Percentiles rank a stretch among this genome's conserved stretches.
phyloP scores from a whole-genome alignment of 2,888 invertebrate species.

The Myopa tessellatipennis region DNA sequence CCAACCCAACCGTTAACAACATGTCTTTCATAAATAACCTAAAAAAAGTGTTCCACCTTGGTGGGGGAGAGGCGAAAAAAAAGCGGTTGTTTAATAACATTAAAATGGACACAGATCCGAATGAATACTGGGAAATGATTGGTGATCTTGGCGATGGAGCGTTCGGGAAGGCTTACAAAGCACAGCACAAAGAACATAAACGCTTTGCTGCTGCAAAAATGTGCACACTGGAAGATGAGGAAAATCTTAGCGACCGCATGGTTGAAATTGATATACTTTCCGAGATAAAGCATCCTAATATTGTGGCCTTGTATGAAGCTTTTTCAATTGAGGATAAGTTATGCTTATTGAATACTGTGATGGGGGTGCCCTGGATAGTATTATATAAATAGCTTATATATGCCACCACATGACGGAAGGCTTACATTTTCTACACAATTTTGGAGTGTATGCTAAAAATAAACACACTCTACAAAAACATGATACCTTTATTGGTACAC shows the following conservation, averaged over 20 bases:
- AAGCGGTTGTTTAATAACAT: slow-evolving; percentile 90
- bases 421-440: slow-evolving; percentile 92
- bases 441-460: slow-evolving; percentile 99
- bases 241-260: slow-evolving; percentile 97
- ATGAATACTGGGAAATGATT: slow-evolving; percentile 94
- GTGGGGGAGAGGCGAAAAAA: slow-evolving; percentile 88
- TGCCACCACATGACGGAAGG: slow-evolving; percentile 93
- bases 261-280: slow-evolving; percentile 98
- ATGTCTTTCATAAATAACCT: slow-evolving; percentile 94
- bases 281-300: slow-evolving; percentile 93
- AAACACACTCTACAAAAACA: slow-evolving; percentile 94
- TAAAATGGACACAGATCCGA: slow-evolving; percentile 92
- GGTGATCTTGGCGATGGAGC: slow-evolving; percentile 99
- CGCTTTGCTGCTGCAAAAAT: slow-evolving; percentile 95
- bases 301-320: slow-evolving; percentile 95
- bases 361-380: slow-evolving; percentile 98
- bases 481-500: slow-evolving; percentile 99
- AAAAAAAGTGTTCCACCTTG: slow-evolving; percentile 92
- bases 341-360: slow-evolving; percentile 99
- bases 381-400: slow-evolving; percentile 97
- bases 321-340: slow-evolving; percentile 91
- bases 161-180: slow-evolving; percentile 94
- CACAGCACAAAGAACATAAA: slow-evolving; percentile 84
- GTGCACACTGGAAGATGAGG: slow-evolving; percentile 96
- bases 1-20: slow-evolving; percentile 44